phyloP scores from a whole-genome alignment of 2,888 invertebrate genomes.

The Neoitamus cyanurus region DNA sequence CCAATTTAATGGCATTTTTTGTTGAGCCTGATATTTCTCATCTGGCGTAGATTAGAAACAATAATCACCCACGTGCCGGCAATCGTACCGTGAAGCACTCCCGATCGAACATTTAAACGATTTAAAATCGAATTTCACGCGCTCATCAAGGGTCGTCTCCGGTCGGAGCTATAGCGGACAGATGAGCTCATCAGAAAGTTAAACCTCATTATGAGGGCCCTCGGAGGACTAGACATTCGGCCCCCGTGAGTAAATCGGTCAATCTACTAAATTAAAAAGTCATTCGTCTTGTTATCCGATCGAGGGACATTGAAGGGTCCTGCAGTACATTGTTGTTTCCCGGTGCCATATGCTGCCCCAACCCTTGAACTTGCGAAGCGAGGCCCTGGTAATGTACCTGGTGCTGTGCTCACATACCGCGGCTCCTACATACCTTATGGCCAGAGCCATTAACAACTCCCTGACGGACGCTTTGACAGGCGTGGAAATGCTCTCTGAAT shows the following conservation, averaged over 20 bases:
- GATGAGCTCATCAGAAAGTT: constrained; percentile 38
- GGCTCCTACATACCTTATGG: constrained; percentile 21
- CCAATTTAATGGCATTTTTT: background rate
- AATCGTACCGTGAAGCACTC: background rate
- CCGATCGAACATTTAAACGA: constrained; percentile 30
- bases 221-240: background rate
- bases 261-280: constrained; percentile 56
- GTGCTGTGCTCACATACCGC: constrained; percentile 12
- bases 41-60: background rate
- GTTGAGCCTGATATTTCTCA: background rate
- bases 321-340: constrained; percentile 52
- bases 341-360: constrained; percentile 55
- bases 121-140: constrained; percentile 26
- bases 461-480: background rate
- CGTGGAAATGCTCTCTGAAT: constrained; percentile 9
- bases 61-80: constrained; percentile 10
- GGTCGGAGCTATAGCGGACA: background rate
- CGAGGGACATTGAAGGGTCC: constrained; percentile 3
- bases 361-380: constrained; percentile 43
- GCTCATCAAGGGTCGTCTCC: background rate
- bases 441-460: constrained; percentile 9
- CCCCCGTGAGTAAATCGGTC: constrained; percentile 47
- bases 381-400: constrained; percentile 47
- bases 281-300: constrained; percentile 53
- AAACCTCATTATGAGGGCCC: constrained; percentile 41